Evolutionary conservation across 2,888 invertebrate genomes (phyloP).

Genomic region (Blomia tropicalis): DNA sequence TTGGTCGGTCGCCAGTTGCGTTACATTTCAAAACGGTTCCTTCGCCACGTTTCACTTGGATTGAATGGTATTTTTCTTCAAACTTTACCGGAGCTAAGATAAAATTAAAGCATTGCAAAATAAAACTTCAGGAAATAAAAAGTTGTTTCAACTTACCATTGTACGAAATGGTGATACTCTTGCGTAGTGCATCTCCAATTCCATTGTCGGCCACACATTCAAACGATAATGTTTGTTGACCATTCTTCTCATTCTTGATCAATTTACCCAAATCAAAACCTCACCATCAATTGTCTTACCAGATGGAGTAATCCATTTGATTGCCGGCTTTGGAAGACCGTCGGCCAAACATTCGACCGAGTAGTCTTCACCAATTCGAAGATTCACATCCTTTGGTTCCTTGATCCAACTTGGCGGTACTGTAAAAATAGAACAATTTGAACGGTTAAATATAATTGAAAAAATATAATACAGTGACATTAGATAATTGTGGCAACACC

Average conservation of each 20-base stretch:
- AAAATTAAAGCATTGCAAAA: not conserved
- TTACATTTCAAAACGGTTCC: slow-evolving; percentile 28
- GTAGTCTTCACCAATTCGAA: slow-evolving; percentile 23
- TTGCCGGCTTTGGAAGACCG: slow-evolving; percentile 26
- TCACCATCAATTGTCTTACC: slow-evolving; percentile 19
- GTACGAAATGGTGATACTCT: slow-evolving; percentile 18
- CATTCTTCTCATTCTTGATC: slow-evolving; percentile 6
- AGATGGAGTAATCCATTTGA: slow-evolving; percentile 25
- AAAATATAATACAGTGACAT: not conserved
- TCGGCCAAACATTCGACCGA: slow-evolving; percentile 25
- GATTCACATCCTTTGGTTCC: slow-evolving; percentile 24
- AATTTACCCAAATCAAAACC: slow-evolving; percentile 14
- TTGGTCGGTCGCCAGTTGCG: slow-evolving; percentile 29
- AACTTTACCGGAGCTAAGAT: slow-evolving; percentile 30
- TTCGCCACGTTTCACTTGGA: slow-evolving; percentile 28
- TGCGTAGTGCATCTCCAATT: slow-evolving; percentile 18
- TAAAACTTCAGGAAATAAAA: not conserved
- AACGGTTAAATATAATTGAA: not conserved
- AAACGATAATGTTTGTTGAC: slow-evolving; percentile 13
- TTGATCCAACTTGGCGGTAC: slow-evolving; percentile 27
- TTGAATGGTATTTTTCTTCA: slow-evolving; percentile 29
- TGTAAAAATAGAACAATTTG: not conserved
- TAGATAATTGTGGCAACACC: slow-evolving; percentile 1
- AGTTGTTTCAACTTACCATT: slow-evolving; percentile 1
- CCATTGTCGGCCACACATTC: slow-evolving; percentile 24